A percentile compares a stretch with the other conserved stretches of the same genome.
These are phyloP conservation scores for Neodiprion fabricii DNA, from an alignment of 1,140 invertebrate species.

Conservation along the genomic window DNA sequence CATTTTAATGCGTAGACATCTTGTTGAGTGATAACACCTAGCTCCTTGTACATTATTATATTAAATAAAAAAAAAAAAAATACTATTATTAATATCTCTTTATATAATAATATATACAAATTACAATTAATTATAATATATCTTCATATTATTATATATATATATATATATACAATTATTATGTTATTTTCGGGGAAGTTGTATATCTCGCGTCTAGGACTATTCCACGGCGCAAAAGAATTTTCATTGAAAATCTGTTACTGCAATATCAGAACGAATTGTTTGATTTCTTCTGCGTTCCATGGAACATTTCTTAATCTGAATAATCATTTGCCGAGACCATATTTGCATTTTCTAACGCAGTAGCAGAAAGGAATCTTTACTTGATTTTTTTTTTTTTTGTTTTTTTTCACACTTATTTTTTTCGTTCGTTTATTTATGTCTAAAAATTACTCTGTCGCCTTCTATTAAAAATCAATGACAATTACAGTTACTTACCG, in stretches of 20 bases:
- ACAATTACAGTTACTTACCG: conserved; percentile 30
- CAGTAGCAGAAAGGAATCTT: not conserved
- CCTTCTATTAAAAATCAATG: conserved; percentile 42
- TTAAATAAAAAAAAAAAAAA: conserved; percentile 48
- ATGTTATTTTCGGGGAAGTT: conserved; percentile 48
- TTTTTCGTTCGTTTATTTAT: not conserved
- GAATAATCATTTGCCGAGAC: too few species aligned
- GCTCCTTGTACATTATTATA: conserved; percentile 55
- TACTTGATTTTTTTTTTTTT: not conserved
- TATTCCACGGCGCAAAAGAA: conserved; percentile 31
- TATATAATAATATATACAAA: conserved; percentile 54
- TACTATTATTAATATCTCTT: conserved; percentile 56
- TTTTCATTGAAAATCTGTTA: not conserved
- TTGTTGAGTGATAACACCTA: conserved; percentile 43
- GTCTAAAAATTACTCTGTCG: conserved; percentile 11
- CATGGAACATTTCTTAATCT: too few species aligned
- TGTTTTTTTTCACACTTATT: not conserved
- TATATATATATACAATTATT: conserved; percentile 53
- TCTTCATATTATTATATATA: conserved; percentile 40
- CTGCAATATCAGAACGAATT: not conserved
- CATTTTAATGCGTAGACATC: conserved; percentile 37
- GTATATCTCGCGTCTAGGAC: conserved; percentile 27
- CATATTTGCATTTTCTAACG: too few species aligned
- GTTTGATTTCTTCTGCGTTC: too few species aligned
- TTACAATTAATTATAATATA: conserved; percentile 24